phyloP scores from a whole-genome alignment of 2,797 vertebrate species.

The Lithobates sylvaticus region DNA sequence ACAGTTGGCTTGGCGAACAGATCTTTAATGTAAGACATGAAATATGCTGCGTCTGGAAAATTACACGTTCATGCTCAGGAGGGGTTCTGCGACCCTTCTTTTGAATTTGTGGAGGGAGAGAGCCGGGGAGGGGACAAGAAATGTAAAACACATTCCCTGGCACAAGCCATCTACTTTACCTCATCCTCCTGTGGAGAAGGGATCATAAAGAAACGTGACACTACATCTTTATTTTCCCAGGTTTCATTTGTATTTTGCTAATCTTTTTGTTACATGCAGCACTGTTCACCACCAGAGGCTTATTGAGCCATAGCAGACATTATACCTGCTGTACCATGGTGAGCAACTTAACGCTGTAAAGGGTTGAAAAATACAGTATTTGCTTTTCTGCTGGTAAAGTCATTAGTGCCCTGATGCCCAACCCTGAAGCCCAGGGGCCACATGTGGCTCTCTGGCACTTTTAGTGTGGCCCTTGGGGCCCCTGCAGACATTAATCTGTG shows the following conservation, averaged over 20 bases:
- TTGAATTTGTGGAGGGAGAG: slow-evolving; percentile 36
- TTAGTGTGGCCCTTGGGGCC: too few species aligned
- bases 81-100: slow-evolving; percentile 8
- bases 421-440: too few species aligned
- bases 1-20: background rate
- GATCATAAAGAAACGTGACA: slow-evolving; percentile 25
- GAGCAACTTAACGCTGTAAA: too few species aligned
- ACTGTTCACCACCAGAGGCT: too few species aligned
- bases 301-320: too few species aligned
- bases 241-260: background rate
- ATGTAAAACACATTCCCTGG: slow-evolving; percentile 56
- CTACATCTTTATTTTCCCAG: slow-evolving; percentile 34
- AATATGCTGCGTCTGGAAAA: slow-evolving; percentile 7
- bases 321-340: too few species aligned
- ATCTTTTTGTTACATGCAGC: too few species aligned
- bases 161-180: slow-evolving; percentile 28
- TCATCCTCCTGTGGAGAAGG: slow-evolving; percentile 44
- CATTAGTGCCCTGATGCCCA: too few species aligned
- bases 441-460: too few species aligned
- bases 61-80: slow-evolving; percentile 1
- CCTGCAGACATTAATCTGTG: too few species aligned
- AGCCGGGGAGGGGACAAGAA: slow-evolving; percentile 12
- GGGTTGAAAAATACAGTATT: too few species aligned
- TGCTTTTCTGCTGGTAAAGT: too few species aligned
- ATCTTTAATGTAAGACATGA: slow-evolving; percentile 12